Percentiles rank a stretch among this genome's conserved stretches.
phyloP scores from a whole-genome alignment of 2,888 invertebrate genomes.

The Drosophila sordidapex region DNA sequence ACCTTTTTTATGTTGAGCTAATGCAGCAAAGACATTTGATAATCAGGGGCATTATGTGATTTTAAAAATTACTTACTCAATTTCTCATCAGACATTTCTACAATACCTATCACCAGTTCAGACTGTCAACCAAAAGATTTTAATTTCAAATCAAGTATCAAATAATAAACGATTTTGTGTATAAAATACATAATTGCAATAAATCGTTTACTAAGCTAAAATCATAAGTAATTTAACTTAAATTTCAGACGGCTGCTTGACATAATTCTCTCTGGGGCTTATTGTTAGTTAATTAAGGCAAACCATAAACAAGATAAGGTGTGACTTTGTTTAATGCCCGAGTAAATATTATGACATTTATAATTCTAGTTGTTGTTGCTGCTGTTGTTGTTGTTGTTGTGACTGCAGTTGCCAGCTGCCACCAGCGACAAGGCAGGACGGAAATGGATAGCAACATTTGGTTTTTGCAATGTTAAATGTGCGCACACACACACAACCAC shows the following conservation, averaged over 20 bases:
- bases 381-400: slow-evolving; percentile 18
- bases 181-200: background rate
- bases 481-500: slow-evolving; percentile 11
- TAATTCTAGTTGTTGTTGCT: slow-evolving; percentile 40
- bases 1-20: rapidly evolving
- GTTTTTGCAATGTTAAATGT: slow-evolving; percentile 40
- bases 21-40: background rate
- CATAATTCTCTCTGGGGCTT: slow-evolving; percentile 21
- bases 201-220: background rate
- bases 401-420: slow-evolving; percentile 35
- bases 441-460: slow-evolving; percentile 43
- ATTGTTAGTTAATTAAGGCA: slow-evolving; percentile 57
- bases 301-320: slow-evolving; percentile 56
- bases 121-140: background rate
- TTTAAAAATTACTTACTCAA: background rate
- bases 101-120: background rate
- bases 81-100: background rate
- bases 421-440: slow-evolving; percentile 25
- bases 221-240: slow-evolving; percentile 7
- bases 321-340: slow-evolving; percentile 70
- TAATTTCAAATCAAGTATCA: background rate
- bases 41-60: background rate
- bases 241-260: slow-evolving; percentile 3
- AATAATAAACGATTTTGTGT: background rate
- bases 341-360: slow-evolving; percentile 59